Conservation (phyloP, 2,888 invertebrate genomes). For the Diadegma fenestrale region DNA sequence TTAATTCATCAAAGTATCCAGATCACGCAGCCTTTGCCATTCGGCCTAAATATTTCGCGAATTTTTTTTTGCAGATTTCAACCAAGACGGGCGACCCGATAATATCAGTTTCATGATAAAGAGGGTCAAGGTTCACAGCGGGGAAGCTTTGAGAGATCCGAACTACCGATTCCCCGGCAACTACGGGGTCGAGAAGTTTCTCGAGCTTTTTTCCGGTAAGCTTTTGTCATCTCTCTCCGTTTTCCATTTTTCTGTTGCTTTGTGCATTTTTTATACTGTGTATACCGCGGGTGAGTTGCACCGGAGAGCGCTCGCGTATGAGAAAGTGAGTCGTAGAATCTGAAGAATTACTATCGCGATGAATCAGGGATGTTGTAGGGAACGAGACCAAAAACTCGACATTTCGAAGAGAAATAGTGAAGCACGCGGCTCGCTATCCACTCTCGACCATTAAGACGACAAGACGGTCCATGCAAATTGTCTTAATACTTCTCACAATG, state of each 20-base stretch:
- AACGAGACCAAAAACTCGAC: not conserved
- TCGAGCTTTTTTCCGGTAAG: slow-evolving; percentile 97
- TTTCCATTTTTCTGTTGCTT: not conserved
- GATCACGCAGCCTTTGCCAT: not conserved
- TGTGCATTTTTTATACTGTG: not conserved
- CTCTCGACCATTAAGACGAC: not conserved
- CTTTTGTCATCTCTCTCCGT: slow-evolving; percentile 52
- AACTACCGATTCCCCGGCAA: slow-evolving; percentile 95
- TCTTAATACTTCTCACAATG: not conserved
- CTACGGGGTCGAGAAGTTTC: slow-evolving; percentile 98
- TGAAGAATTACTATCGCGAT: not conserved
- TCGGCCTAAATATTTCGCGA: not conserved
- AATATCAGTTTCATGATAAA: slow-evolving; percentile 98
- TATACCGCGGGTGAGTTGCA: not conserved
- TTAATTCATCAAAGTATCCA: too few species aligned
- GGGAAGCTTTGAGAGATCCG: slow-evolving; percentile 92
- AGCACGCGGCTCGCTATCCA: not conserved
- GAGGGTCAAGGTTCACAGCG: slow-evolving; percentile 95
- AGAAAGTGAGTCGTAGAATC: not conserved
- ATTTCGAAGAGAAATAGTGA: too few species aligned
- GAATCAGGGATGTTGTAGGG: not conserved
- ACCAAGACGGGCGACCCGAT: slow-evolving; percentile 95
- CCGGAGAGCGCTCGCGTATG: not conserved
- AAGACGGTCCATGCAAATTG: not conserved
- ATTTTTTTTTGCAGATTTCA: slow-evolving; percentile 89